Evolutionary conservation across 2,888 invertebrate species (phyloP).

Genomic region (Ferrisia virgata): DNA sequence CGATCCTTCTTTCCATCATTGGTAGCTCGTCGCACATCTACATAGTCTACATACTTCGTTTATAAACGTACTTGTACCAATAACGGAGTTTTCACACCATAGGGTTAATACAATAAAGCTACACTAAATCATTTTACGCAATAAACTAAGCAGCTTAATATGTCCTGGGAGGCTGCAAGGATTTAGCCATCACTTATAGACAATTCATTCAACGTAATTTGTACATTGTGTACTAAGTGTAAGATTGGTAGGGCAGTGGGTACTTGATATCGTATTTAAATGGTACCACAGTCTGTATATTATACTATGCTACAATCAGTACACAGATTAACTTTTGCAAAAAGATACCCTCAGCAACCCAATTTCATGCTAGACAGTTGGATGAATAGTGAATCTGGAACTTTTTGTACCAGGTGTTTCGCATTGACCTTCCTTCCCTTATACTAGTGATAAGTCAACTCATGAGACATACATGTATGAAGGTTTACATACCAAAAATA

Average conservation of each 20-base stretch:
- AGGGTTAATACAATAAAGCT: background rate
- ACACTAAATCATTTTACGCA: background rate
- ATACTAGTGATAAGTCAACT: too few relatives aligned
- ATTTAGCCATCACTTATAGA: conserved; percentile 5
- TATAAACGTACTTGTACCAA: background rate
- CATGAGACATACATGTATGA: too few relatives aligned
- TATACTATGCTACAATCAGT: background rate
- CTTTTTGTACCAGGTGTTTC: too few relatives aligned
- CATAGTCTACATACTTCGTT: background rate
- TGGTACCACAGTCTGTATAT: too few relatives aligned
- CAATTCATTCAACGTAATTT: background rate
- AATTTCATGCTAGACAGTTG: too few relatives aligned
- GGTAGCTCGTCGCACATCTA: background rate
- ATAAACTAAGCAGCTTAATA: background rate
- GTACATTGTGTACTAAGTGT: background rate
- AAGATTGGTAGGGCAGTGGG: background rate
- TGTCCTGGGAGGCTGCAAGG: conserved; percentile 3
- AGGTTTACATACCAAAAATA: too few relatives aligned
- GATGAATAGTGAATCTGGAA: too few relatives aligned
- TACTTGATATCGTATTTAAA: background rate
- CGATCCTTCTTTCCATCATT: background rate
- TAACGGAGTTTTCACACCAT: background rate
- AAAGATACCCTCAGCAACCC: too few relatives aligned
- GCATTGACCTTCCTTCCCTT: too few relatives aligned
- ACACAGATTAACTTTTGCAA: background rate